Conservation (phyloP, 2,888 invertebrate genomes). For the Cheilosia pagana region DNA sequence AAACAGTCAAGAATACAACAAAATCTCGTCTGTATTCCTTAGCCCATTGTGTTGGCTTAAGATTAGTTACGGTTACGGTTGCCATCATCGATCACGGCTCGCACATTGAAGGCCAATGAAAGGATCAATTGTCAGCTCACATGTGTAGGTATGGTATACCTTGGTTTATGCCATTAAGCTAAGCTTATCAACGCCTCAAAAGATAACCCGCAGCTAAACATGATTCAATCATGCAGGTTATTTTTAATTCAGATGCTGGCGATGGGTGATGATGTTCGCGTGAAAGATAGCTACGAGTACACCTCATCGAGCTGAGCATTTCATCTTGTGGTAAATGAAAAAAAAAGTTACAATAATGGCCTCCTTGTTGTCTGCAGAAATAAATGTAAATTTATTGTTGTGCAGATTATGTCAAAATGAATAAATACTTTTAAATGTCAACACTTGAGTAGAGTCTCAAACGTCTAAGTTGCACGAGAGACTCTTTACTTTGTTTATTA, state of each 20-base stretch:
- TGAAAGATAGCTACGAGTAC: conserved; percentile 1
- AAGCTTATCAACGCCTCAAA: conserved; percentile 29
- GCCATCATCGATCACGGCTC: not conserved
- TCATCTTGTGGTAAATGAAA: conserved; percentile 15
- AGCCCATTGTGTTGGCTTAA: not conserved
- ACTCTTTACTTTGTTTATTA: conserved; percentile 38
- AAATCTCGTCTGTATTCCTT: not conserved
- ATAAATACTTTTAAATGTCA: conserved; percentile 73
- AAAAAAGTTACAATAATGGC: conserved; percentile 21
- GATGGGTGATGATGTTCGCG: conserved; percentile 23
- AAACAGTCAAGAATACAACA: too few species aligned
- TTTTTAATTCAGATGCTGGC: conserved; percentile 12
- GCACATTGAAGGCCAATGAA: conserved; percentile 24
- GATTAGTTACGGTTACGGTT: conserved; percentile 13
- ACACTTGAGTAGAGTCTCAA: conserved; percentile 42
- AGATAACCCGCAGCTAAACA: conserved; percentile 22
- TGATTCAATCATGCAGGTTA: conserved; percentile 46
- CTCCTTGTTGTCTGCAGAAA: conserved; percentile 61
- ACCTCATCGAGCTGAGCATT: conserved; percentile 18
- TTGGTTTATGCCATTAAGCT: not conserved
- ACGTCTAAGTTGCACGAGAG: conserved; percentile 5
- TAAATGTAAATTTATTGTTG: conserved; percentile 68
- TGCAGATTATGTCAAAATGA: conserved; percentile 72
- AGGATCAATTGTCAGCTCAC: conserved; percentile 27
- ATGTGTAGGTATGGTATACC: not conserved